Percentiles rank a stretch among this genome's conserved stretches.
Conservation (phyloP, 2,888 invertebrate species). For the Pyrochroa serraticornis region DNA sequence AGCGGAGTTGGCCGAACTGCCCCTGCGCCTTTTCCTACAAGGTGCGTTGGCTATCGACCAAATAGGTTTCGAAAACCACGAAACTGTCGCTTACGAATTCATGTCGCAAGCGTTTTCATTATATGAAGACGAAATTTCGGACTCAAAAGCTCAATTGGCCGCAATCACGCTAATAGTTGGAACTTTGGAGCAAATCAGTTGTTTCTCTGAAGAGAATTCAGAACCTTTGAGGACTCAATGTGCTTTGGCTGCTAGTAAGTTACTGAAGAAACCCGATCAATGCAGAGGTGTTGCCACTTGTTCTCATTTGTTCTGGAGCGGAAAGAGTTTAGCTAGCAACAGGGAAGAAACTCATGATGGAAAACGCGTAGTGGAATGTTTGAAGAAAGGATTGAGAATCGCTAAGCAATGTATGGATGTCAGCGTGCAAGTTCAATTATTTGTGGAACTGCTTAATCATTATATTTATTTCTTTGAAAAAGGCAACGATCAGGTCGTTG, state of each 20-base stretch:
- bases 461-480: slow-evolving; percentile 93
- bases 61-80: slow-evolving; percentile 92
- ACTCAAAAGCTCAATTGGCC: slow-evolving; percentile 94
- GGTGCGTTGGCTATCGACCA: slow-evolving; percentile 93
- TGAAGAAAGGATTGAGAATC: slow-evolving; percentile 93
- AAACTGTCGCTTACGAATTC: slow-evolving; percentile 98
- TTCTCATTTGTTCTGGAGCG: slow-evolving; percentile 98
- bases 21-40: slow-evolving; percentile 91
- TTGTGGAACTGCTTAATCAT: slow-evolving; percentile 92
- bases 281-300: slow-evolving; percentile 93
- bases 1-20: slow-evolving; percentile 92
- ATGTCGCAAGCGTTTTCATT: slow-evolving; percentile 94
- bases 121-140: slow-evolving; percentile 98
- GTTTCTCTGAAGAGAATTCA: slow-evolving; percentile 95
- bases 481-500: slow-evolving; percentile 62
- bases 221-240: slow-evolving; percentile 96
- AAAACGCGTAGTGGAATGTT: slow-evolving; percentile 88
- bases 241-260: slow-evolving; percentile 92
- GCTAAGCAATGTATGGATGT: slow-evolving; percentile 98
- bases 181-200: slow-evolving; percentile 92
- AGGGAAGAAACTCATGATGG: slow-evolving; percentile 82
- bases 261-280: slow-evolving; percentile 98
- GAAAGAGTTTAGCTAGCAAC: slow-evolving; percentile 62
- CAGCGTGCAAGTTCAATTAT: slow-evolving; percentile 93
- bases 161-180: slow-evolving; percentile 95